A percentile compares a stretch with the other conserved stretches of the same genome.
phyloP scores from a whole-genome alignment of 35 echinoderm and acorn worm species.

The Amphiura filiformis region DNA sequence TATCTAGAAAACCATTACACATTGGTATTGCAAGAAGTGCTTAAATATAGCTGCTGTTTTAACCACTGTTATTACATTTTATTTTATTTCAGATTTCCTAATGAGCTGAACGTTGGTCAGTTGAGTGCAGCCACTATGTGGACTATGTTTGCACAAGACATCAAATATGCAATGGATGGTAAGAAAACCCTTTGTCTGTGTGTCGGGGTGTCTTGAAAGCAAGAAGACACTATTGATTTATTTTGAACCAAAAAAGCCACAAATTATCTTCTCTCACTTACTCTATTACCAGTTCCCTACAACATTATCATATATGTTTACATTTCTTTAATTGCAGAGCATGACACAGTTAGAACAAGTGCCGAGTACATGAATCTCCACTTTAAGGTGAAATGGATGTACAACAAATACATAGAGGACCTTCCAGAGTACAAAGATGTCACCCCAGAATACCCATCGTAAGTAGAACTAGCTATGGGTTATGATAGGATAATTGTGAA shows the following conservation, averaged over 20 bases:
- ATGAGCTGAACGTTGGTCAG: constrained; percentile 94
- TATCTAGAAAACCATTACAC: too few species aligned
- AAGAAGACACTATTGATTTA: too few species aligned
- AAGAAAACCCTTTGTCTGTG: neutral
- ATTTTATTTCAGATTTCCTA: constrained; percentile 73
- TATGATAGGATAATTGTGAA: neutral
- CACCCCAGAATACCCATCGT: constrained; percentile 82
- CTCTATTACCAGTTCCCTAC: too few species aligned
- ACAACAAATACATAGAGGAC: constrained; percentile 87
- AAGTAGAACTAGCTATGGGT: constrained; percentile 7
- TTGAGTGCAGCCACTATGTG: constrained; percentile 85
- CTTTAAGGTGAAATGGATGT: constrained; percentile 99
- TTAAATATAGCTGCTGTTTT: too few species aligned
- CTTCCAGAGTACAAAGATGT: constrained; percentile 55
- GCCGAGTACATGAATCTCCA: constrained; percentile 99
- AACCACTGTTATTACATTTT: too few species aligned
- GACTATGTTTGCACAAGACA: constrained; percentile 91
- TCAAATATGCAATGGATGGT: constrained; percentile 95
- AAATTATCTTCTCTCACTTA: too few species aligned
- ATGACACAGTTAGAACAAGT: constrained; percentile 93
- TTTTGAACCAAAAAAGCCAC: too few species aligned
- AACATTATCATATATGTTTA: too few species aligned
- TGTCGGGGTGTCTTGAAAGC: too few species aligned
- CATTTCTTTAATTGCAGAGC: constrained; percentile 45
- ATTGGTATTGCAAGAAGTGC: too few species aligned